Conservation (phyloP, 2,797 vertebrate genomes). For the Anabas testudineus region DNA sequence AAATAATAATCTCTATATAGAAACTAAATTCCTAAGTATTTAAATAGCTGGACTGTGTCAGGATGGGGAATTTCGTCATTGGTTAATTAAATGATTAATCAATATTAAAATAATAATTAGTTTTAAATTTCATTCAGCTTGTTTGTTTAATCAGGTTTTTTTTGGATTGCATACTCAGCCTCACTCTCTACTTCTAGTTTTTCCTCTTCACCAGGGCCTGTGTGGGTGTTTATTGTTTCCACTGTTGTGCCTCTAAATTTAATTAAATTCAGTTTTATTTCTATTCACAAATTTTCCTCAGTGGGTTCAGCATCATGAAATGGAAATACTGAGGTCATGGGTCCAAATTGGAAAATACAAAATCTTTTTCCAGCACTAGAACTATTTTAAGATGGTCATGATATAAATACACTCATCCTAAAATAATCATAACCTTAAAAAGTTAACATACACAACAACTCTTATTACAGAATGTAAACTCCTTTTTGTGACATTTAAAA, state of each 20-base stretch:
- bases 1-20: no score
- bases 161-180: neutral
- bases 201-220: neutral
- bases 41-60: no score
- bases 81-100: no score
- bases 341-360: neutral
- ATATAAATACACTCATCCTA: no score
- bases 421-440: neutral
- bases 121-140: neutral
- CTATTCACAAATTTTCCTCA: constrained; percentile 7
- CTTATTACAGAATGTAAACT: no score
- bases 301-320: neutral
- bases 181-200: neutral
- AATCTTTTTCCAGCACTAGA: neutral
- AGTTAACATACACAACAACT: no score
- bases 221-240: constrained; percentile 30
- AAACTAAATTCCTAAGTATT: no score
- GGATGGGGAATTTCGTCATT: no score
- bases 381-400: neutral
- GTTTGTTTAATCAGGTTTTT: no score
- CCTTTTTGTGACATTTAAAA: no score
- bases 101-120: constrained; percentile 2
- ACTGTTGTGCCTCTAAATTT: neutral
- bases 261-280: neutral
- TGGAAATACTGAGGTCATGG: constrained; percentile 7